These are phyloP conservation scores for Atethmia centrago DNA, from an alignment of 2,888 invertebrate genomes.

Conservation along the genomic window DNA sequence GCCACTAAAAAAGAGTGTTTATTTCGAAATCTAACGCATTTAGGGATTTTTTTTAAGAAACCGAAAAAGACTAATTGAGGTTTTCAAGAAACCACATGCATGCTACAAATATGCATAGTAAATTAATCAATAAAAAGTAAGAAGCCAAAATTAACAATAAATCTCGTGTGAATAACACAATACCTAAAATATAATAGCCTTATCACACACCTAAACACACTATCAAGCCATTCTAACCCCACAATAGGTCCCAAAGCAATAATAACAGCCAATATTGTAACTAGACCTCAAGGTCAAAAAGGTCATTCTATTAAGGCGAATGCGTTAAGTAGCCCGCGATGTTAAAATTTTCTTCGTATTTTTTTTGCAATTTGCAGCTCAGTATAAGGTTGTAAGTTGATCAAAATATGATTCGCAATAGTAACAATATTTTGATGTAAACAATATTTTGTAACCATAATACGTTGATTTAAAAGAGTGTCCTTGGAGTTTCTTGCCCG, in stretches of 20 bases:
- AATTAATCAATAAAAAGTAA: neutral
- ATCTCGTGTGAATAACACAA: constrained; percentile 3
- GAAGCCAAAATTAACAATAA: neutral
- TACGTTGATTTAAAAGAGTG: too few relatives aligned
- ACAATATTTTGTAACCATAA: too few relatives aligned
- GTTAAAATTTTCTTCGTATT: too few relatives aligned
- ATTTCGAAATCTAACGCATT: neutral
- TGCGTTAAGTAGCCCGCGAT: neutral
- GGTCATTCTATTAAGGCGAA: constrained; percentile 41
- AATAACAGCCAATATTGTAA: constrained; percentile 26
- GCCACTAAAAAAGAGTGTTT: neutral
- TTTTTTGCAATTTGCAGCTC: neutral
- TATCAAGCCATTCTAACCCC: constrained; percentile 25
- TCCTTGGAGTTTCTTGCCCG: too few relatives aligned
- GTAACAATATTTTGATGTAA: too few relatives aligned
- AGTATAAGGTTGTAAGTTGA: neutral
- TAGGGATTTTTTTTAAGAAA: neutral
- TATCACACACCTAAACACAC: constrained; percentile 22
- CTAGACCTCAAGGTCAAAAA: constrained; percentile 41
- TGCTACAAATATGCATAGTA: too few relatives aligned
- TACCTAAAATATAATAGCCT: constrained; percentile 14
- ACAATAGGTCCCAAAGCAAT: constrained; percentile 32
- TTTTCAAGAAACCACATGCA: neutral
- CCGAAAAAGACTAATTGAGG: too few relatives aligned
- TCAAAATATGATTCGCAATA: neutral